These are phyloP conservation scores for Aleiodes sp. DNA, from an alignment of 1,140 invertebrate species.

Conservation along the genomic window DNA sequence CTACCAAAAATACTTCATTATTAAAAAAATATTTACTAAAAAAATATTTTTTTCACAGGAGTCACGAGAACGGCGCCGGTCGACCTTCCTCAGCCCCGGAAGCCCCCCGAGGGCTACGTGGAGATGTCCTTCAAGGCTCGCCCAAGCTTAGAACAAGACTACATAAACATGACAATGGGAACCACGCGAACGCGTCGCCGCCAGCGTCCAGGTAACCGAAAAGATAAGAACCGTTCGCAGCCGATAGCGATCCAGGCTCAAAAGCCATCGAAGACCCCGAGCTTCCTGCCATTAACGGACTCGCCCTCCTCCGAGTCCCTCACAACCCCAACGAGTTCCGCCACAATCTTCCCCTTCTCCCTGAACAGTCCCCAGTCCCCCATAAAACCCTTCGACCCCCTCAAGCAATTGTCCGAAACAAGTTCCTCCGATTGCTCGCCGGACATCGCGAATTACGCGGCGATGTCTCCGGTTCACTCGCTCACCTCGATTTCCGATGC, in stretches of 20 bases:
- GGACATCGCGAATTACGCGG: conserved; percentile 51
- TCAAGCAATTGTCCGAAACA: conserved; percentile 39
- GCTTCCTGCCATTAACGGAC: conserved; percentile 56
- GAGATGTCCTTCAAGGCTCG: conserved; percentile 69
- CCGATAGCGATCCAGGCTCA: conserved; percentile 70
- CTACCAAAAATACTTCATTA: too few relatives aligned
- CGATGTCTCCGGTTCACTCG: conserved; percentile 44
- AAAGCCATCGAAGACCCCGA: conserved; percentile 60
- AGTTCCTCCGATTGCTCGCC: conserved; percentile 33
- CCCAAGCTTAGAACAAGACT: conserved; percentile 57
- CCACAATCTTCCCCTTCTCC: conserved; percentile 71
- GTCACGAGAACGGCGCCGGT: conserved; percentile 59
- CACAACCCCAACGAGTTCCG: conserved; percentile 67
- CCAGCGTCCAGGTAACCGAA: conserved; percentile 51
- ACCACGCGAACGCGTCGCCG: conserved; percentile 36
- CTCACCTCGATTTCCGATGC: conserved; percentile 39
- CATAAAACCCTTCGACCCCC: conserved; percentile 57
- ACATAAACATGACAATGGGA: conserved; percentile 62
- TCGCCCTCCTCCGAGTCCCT: conserved; percentile 30
- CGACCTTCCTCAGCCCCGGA: conserved; percentile 62
- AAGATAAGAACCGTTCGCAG: conserved; percentile 65
- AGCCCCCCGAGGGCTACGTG: conserved; percentile 69
- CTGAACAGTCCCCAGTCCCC: conserved; percentile 71
- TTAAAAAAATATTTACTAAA: not conserved
- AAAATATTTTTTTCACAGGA: conserved; percentile 46